These are phyloP conservation scores for Rhinichthys osculus DNA, from an alignment of 2,797 vertebrate species.

Conservation along the genomic window DNA sequence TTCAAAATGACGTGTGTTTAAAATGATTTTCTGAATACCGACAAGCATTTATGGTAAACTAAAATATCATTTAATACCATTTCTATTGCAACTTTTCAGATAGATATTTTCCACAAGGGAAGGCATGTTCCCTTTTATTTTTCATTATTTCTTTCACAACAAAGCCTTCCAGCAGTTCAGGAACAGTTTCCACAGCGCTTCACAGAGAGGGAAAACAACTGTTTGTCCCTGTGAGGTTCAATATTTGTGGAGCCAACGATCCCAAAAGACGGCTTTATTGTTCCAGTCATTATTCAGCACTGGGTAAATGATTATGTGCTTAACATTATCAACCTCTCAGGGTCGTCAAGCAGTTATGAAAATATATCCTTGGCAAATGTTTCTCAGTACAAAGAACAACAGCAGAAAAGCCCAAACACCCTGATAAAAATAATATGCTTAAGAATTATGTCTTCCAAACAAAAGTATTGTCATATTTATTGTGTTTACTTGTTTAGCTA, in stretches of 20 bases:
- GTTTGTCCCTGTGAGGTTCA: constrained; percentile 44
- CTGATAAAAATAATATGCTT: no score
- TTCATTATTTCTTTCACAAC: background rate
- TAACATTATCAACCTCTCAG: constrained; percentile 33
- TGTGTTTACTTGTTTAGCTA: background rate
- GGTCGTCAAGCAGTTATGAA: constrained; percentile 20
- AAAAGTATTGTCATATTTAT: no score
- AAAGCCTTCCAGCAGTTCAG: background rate
- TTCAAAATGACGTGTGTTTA: no score
- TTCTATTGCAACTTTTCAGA: no score
- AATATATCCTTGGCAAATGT: constrained; percentile 6
- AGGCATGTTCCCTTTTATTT: background rate
- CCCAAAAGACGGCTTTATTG: constrained; percentile 26
- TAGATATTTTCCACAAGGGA: background rate
- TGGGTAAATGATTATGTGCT: constrained; percentile 26
- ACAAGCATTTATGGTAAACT: no score
- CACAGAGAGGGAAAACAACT: constrained; percentile 9
- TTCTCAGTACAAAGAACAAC: background rate
- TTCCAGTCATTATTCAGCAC: constrained; percentile 12
- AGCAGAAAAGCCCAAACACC: background rate
- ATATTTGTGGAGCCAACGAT: constrained; percentile 42
- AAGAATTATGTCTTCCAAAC: rapidly evolving
- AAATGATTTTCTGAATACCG: no score
- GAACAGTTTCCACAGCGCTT: constrained; percentile 17
- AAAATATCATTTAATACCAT: no score